Conservation (phyloP, 2,888 invertebrate genomes). For the Rhodophaea formosa region DNA sequence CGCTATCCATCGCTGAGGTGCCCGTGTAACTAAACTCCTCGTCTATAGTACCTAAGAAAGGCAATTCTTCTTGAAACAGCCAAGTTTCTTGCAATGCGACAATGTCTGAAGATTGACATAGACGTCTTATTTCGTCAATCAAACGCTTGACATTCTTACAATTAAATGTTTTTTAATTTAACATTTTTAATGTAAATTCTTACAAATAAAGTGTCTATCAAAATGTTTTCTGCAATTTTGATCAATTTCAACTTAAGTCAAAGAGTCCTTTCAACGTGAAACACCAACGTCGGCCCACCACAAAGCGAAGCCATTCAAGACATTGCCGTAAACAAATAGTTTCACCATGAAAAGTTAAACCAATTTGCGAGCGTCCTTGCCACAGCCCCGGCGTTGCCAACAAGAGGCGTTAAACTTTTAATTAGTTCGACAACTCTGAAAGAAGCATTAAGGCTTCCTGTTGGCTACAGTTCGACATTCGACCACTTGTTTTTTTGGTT, state of each 20-base stretch:
- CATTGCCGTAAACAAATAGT: conserved; percentile 32
- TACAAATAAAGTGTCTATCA: no score
- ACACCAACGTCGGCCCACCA: not conserved
- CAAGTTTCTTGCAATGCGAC: not conserved
- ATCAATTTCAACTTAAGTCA: not conserved
- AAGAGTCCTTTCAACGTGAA: not conserved
- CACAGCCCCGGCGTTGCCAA: conserved; percentile 50
- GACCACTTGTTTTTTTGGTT: conserved; percentile 43
- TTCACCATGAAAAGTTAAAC: conserved; percentile 45
- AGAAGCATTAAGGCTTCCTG: conserved; percentile 61
- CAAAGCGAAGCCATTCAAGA: not conserved
- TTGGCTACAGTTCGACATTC: conserved; percentile 36
- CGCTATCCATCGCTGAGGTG: conserved; percentile 13
- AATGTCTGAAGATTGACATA: not conserved
- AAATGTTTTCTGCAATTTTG: no score
- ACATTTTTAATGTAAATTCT: not conserved
- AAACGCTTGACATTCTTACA: not conserved
- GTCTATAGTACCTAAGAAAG: conserved; percentile 1
- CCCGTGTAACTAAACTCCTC: conserved; percentile 12
- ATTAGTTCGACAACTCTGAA: conserved; percentile 67
- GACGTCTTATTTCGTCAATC: not conserved
- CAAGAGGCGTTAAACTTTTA: conserved; percentile 74
- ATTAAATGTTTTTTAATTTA: not conserved
- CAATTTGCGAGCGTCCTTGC: conserved; percentile 47
- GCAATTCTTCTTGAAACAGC: conserved; percentile 11